Evolutionary conservation across 2,113 vertebrate genomes (phyloP).

Genomic region (Coptodon bakossiorum): DNA sequence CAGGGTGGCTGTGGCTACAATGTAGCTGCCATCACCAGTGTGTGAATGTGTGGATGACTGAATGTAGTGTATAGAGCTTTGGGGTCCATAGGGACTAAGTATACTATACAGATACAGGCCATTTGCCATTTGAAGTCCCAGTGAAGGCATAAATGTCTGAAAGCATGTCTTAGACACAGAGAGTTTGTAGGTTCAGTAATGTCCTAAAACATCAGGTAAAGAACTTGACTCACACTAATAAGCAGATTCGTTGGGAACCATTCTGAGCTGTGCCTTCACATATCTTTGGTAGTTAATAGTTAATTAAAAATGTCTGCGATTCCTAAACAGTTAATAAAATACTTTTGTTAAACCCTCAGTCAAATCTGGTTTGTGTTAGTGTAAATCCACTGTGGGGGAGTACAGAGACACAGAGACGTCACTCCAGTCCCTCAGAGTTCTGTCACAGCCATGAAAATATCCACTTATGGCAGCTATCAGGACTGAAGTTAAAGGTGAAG

Average conservation of each 20-base stretch:
- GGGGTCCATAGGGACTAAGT: background rate
- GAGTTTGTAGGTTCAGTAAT: background rate
- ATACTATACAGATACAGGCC: background rate
- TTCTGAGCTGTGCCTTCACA: background rate
- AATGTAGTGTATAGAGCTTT: background rate
- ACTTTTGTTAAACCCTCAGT: background rate
- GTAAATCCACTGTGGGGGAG: background rate
- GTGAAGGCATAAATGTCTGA: background rate
- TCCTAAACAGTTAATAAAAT: background rate
- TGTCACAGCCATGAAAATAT: background rate
- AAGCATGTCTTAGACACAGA: background rate
- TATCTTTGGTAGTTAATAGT: background rate
- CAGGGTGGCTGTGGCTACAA: fast-evolving
- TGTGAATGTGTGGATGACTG: background rate
- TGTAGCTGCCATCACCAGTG: background rate
- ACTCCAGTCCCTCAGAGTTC: background rate
- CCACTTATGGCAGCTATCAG: background rate
- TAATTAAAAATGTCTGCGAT: background rate
- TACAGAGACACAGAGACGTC: background rate
- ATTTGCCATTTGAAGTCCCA: background rate
- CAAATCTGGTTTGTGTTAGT: background rate
- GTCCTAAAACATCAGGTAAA: background rate
- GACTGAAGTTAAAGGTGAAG: background rate
- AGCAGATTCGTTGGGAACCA: background rate
- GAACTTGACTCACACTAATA: background rate